Base-by-base conservation (phyloP, 2,797 vertebrate genomes). In the Danio kyathit region DNA sequence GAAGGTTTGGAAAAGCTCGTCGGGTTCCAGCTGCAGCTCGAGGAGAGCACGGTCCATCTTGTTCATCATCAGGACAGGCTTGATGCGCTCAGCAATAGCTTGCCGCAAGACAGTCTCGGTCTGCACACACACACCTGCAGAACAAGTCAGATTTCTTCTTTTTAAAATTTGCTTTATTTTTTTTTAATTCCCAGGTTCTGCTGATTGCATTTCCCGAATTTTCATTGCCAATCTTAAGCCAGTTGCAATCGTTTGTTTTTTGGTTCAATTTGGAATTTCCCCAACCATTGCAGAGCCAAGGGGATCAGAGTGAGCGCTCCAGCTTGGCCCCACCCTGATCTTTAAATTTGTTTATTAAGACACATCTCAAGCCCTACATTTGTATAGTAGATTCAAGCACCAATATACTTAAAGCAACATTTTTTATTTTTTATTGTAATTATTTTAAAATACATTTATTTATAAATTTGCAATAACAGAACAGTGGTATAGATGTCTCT, bases 11-110 rank as follows among this genome's bases (percentile, higher is more conserved):
- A 84, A 83, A 60, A 92, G 84, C 40, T 89, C 87, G 19, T 93
- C 89, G 0, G 90, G 85, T 3, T 91, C 75, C 63, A 93, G 74
- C 79, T 93, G 90, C 63, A 92, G 76, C 80, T 91, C 88, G 54
- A 92, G 88, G 49, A 92, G 84, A 11, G 89, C 89, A n/a, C 72
- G 41, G 67, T 89, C 88, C 89, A 89, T 93, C 86, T 92, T 90
- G 48, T 90, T 91, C 90, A 91, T 91, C 88, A 89, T 88, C 41
- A 91, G 79, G 5, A 91, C 86, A 0, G 88, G 86, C 76, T 88
- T 91, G 74, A 84, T 89, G 12, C 59, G 19, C 83, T 92, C 90
- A 3, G 88, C 89, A 64, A 87, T 76, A 63, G 89, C 87, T 74
- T 92, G 89, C 13, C 78, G 72, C 79, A 91, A 82, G 40, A 92